These are phyloP conservation scores for Eupleurogrammus muticus DNA, from an alignment of 2,797 vertebrate species.

Conservation along the genomic window DNA sequence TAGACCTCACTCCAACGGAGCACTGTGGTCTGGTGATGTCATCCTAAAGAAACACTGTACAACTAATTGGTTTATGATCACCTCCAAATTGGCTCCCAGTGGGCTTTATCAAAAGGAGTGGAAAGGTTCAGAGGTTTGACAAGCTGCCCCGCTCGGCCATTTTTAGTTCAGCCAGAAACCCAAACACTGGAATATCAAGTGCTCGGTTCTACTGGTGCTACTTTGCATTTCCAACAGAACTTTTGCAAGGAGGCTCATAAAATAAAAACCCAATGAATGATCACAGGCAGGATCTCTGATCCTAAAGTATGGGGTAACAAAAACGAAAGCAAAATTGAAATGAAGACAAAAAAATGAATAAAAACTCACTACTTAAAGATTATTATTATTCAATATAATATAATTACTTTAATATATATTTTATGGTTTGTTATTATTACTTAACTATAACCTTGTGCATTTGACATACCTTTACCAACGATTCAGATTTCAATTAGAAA, in stretches of 20 bases:
- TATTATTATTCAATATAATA: background rate
- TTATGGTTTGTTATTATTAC: background rate
- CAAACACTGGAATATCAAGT: constrained; percentile 12
- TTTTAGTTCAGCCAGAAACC: constrained; percentile 49
- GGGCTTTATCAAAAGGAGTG: constrained; percentile 53
- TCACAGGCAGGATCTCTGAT: constrained; percentile 14
- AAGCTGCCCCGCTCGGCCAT: constrained; percentile 41
- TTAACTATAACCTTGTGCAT: constrained; percentile 2
- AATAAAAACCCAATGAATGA: constrained; percentile 33
- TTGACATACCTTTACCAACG: background rate
- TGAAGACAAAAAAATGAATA: background rate
- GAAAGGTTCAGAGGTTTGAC: constrained; percentile 58
- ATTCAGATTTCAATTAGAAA: constrained; percentile 11
- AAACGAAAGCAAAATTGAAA: constrained; percentile 11
- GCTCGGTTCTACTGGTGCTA: constrained; percentile 21
- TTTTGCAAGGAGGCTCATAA: constrained; percentile 26
- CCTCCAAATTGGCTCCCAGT: constrained; percentile 67
- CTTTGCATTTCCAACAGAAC: constrained; percentile 37
- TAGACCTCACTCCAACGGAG: constrained; percentile 52
- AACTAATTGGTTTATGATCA: constrained; percentile 75
- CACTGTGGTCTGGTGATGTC: constrained; percentile 66
- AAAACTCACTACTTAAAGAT: background rate
- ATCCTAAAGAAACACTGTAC: constrained; percentile 48
- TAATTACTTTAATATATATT: background rate
- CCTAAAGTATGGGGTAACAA: constrained; percentile 8